Percentiles rank a stretch among this genome's conserved stretches.
Evolutionary conservation across 2,888 invertebrate species (phyloP).

Genomic region (Lamproptera curius): DNA sequence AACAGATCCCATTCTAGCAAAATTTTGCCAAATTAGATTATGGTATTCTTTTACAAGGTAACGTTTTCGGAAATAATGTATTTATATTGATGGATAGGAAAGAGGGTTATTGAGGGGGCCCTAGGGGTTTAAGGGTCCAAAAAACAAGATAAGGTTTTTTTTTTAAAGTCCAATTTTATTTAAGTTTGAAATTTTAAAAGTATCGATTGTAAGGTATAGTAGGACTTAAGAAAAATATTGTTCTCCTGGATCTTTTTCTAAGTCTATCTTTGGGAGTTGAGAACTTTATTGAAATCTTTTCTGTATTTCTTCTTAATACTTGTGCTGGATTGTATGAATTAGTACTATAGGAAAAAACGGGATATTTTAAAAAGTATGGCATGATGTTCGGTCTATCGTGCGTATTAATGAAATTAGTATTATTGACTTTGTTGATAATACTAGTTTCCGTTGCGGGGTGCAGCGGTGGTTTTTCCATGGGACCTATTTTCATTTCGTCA

Average conservation of each 20-base stretch:
- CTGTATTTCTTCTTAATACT: slow-evolving; percentile 1
- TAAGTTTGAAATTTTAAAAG: slow-evolving; percentile 42
- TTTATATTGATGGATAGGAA: too few species aligned
- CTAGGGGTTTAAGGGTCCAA: too few species aligned
- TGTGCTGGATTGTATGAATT: neutral
- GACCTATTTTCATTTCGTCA: slow-evolving; percentile 1
- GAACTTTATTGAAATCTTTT: neutral
- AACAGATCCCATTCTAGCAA: too few species aligned
- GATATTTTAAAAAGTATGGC: slow-evolving; percentile 5
- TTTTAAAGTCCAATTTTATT: too few species aligned
- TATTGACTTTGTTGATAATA: neutral
- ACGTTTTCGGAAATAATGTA: too few species aligned
- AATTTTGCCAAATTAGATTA: too few species aligned
- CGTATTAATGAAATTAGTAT: neutral
- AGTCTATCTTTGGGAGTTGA: slow-evolving; percentile 20
- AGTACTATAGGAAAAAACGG: neutral
- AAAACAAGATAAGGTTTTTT: too few species aligned
- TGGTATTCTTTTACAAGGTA: too few species aligned
- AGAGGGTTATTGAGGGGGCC: too few species aligned
- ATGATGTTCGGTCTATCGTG: slow-evolving; percentile 3
- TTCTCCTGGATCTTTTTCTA: slow-evolving; percentile 39
- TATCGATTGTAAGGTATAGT: slow-evolving; percentile 53
- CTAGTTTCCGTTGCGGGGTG: neutral
- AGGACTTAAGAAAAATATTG: slow-evolving; percentile 63
- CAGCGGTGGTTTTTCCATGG: slow-evolving; percentile 6